Conservation (phyloP, 2,113 vertebrate species). For the Charadrius vociferus region DNA sequence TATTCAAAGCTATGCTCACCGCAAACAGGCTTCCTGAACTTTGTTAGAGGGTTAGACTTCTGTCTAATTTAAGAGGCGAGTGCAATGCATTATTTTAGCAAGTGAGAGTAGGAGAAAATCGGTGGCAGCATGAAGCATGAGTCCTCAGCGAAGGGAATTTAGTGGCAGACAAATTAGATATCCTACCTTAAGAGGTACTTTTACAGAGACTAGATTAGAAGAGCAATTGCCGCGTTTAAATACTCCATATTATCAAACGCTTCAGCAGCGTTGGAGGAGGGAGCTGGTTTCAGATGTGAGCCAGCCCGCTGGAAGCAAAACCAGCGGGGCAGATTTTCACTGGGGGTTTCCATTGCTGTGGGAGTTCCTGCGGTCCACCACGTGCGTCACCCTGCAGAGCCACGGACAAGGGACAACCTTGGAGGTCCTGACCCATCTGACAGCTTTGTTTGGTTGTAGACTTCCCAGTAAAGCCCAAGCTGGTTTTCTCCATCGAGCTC, state of each 20-base stretch:
- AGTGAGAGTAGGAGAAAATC: neutral
- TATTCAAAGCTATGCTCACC: neutral
- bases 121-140: fast-evolving
- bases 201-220: neutral
- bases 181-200: neutral
- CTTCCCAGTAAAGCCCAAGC: neutral
- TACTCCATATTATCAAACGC: fast-evolving
- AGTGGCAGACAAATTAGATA: neutral
- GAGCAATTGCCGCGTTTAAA: neutral
- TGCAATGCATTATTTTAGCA: neutral
- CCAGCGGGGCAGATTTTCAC: neutral
- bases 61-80: neutral
- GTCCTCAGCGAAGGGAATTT: neutral
- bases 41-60: neutral
- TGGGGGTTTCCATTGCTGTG: neutral
- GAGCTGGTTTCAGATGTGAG: neutral
- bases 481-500: neutral
- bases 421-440: neutral
- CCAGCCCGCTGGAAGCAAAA: neutral
- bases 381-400: fast-evolving
- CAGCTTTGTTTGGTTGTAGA: neutral
- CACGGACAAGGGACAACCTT: fast-evolving
- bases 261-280: neutral
- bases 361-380: neutral
- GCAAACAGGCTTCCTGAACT: neutral